Evolutionary conservation across 2,797 vertebrate genomes (phyloP), one percentile per base, ranked within the genome.

Genomic region (Danio choprae): DNA sequence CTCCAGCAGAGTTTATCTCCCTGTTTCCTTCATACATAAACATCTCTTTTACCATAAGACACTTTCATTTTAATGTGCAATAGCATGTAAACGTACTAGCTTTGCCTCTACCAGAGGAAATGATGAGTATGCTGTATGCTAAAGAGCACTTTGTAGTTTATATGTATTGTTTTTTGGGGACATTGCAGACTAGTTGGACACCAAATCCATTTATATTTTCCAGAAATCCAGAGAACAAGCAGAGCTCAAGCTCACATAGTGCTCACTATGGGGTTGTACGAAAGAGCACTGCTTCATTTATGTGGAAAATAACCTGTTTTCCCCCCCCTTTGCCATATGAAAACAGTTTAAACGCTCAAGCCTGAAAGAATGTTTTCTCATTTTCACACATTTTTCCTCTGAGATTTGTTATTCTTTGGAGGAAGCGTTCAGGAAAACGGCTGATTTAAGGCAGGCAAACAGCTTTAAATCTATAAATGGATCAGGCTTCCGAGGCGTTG

Each of bases 1-100:
- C 78, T 50, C 79, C 81, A 53, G 68, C 68, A 43, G 84, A 46
- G 48, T 48, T 20, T 53, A 20, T 64, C 62, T 51, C 13, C 48
- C 41, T 7, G 0, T 74, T 55, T 72, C 71, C 67, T 67, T 82
- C 80, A 70, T 55, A 75, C 41, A 43, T 16, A 13, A 44, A 13
- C 55, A 41, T 12, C 20, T 65, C 44, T 80, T 63, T 10, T 15
- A 5, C 60, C 55, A 48, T 67, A 58, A 20, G 10, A 74, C 59
- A 51, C 22, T 4, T 29, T 55, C 29, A 41, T 62, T 77, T 69
- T 13, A 15, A 15, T 63, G 11, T 8, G 38, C 46, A 65, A 29
- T 16, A 20, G 29, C 46, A 71, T 38, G 36, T 15, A 18, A 64
- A 41, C 44, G 46, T 22, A 36, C 41, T 74, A 6, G 11, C 53